Evolutionary conservation across 2,888 invertebrate species (phyloP), one percentile per base, ranked within the genome.

Genomic region (Rambutsinella grinnellia): DNA sequence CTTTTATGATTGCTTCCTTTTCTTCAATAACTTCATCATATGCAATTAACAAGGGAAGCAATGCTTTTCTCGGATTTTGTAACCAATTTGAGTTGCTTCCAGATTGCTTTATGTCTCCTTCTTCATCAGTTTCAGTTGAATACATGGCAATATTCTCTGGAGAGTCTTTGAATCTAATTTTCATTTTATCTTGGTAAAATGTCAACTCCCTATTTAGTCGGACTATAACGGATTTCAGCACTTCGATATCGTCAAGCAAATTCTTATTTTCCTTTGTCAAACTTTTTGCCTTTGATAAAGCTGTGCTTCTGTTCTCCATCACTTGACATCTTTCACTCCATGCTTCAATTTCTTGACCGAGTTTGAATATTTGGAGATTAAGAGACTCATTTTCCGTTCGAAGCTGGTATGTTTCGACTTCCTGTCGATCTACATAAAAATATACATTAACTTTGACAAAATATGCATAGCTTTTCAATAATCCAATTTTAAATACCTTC

Each of bases 1-100:
- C 78, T 36, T 76, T 80, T 21, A 84, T 79, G 21, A 79, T 76
- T 28, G 82, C 82, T 46, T 84, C 72, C 28, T 82, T 82, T 17
- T 82, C 82, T 5, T 67, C 78, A 63, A 84, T 81, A 5, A 77
- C 76, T 71, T 82, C 82, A 36, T 84, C 82, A 44, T 84, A 84
- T 2, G 84, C 84, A 24, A 71, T 51, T 0, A 83, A 54, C 19
- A 83, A 62, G 5, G 81, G 81, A 44, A 72, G 71, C 3, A 82
- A 56, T 3, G 63, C 74, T n/a, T 54, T 75, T n/a, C 27, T 57
- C 10, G 79, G 78, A 17, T 69, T 60, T 5, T 70, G 51, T 23
- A 80, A 24, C 76, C 76, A 68, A 2, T 71, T 53, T 17, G 24
- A 51, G 0, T 47, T 17, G 21, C 58, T 24, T 24, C n/a, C 49